Evolutionary conservation across 2,888 invertebrate species (phyloP), one percentile per base, ranked within the genome.

Genomic region (Automeris io): DNA sequence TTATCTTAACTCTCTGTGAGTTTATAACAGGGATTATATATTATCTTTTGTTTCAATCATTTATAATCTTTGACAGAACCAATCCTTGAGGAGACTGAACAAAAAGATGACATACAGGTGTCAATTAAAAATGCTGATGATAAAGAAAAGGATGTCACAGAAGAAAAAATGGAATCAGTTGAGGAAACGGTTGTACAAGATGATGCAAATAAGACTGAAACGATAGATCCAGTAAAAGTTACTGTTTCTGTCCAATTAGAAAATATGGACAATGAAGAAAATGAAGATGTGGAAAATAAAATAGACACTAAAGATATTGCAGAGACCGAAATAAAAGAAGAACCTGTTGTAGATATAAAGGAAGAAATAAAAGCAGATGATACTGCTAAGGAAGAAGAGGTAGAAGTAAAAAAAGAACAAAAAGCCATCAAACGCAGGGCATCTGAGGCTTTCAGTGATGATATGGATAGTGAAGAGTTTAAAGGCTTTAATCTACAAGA

Each of bases 401-500:
- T 34, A 9, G 47, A 47, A 16, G 45, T 43, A 19, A 24, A 37
- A 5, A 40, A 45, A 0, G 54, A 42, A 2, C 60, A 61, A 31
- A 54, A 69, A 48, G 76, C 78, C 1, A 45, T 66, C 12, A 85
- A 85, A 42, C 64, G 85, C n/a, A 70, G 79, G 39, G 83, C 81
- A 0, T 85, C 85, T 0, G 45, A 55, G 1, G 78, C 79, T 0
- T 79, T 83, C 41, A 80, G 71, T 43, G 80, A 80, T 2, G 70
- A 47, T 0, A 61, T n/a, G n/a, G n/a, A n/a, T n/a, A n/a, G 61
- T 19, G 73, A 71, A 5, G 76, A 78, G 16, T 82, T 83, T 40
- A 74, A 72, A 44, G 85, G 85, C 3, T 83, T 85, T 49, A 70
- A 66, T n/a, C 43, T 52, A 2, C 35, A 53, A n/a, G 62, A 73